Conservation (phyloP, 2,888 invertebrate genomes). For the Cantharis lateralis region DNA sequence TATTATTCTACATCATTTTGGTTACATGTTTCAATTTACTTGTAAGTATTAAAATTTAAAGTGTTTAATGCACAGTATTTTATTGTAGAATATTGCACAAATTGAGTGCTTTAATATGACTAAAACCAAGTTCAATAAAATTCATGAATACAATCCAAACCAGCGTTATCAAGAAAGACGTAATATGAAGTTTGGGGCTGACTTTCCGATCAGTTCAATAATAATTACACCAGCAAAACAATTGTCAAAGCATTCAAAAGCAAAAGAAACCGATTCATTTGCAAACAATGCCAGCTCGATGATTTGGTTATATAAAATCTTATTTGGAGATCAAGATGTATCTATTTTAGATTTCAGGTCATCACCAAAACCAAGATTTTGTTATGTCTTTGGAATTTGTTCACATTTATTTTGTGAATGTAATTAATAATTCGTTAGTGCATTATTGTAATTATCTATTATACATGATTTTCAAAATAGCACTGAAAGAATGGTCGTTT, state of each 20-base stretch:
- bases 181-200: not conserved
- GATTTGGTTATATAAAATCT: not conserved
- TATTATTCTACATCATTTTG: not conserved
- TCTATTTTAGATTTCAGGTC: not conserved
- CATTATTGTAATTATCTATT: too few relatives aligned
- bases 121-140: not conserved
- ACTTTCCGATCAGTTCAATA: conserved; percentile 3
- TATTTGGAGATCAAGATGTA: not conserved
- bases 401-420: not conserved
- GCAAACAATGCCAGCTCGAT: not conserved
- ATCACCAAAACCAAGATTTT: conserved; percentile 24
- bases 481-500: too few relatives aligned
- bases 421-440: too few relatives aligned
- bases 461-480: too few relatives aligned
- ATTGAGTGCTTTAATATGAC: not conserved
- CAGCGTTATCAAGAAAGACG: not conserved
- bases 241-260: not conserved
- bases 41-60: not conserved
- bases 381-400: conserved; percentile 6
- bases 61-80: not conserved
- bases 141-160: conserved; percentile 1
- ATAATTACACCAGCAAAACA: not conserved
- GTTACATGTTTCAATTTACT: not conserved
- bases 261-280: not conserved
- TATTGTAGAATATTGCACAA: not conserved